Evolutionary conservation across 2,888 invertebrate species (phyloP), one percentile per base, ranked within the genome.

Genomic region (Lasioglossum figueresi): DNA sequence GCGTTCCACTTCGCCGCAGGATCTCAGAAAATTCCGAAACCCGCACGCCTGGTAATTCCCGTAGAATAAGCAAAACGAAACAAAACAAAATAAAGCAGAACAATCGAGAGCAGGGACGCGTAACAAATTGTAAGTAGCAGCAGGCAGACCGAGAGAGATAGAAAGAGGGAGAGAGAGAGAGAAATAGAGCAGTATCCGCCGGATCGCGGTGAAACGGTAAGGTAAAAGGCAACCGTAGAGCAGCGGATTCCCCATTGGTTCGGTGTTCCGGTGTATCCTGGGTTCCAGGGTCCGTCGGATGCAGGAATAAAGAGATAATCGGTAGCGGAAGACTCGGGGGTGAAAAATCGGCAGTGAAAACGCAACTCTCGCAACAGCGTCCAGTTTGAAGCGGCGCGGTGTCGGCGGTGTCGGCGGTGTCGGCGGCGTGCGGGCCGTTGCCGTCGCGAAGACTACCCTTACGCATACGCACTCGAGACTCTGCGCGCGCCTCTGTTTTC

Each of bases 401-500:
- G 37, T 52, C 71, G 27, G 66, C 72, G 45, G 14, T 3, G 56
- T n/a, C n/a, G n/a, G n/a, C 8, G 8, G 45, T n/a, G 23, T 52
- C 52, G 52, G n/a, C n/a, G 56, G n/a, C 56, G 56, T n/a, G 52
- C n/a, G 52, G n/a, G 8, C 52, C 75, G 59, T 40, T 37, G 56
- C 45, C 68, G 73, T 34, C 19, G n/a, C 66, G 52, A 74, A 12
- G 80, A 76, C 80, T 75, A 78, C 77, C 80, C 80, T 73, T 83
- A 86, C 86, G 86, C 86, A 86, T 85, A 85, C 85, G 86, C 86
- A 86, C 59, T 85, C 80, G 81, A 31, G 23, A 37, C 63, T 75
- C 52, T 85, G 85, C 85, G 85, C 85, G 85, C 85, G 85, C 85
- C 70, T 19, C 70, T 45, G 23, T 43, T 56, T 37, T 73, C 48